Evolutionary conservation across 2,113 vertebrate genomes (phyloP).

Genomic region (Onychostruthus taczanowskii): DNA sequence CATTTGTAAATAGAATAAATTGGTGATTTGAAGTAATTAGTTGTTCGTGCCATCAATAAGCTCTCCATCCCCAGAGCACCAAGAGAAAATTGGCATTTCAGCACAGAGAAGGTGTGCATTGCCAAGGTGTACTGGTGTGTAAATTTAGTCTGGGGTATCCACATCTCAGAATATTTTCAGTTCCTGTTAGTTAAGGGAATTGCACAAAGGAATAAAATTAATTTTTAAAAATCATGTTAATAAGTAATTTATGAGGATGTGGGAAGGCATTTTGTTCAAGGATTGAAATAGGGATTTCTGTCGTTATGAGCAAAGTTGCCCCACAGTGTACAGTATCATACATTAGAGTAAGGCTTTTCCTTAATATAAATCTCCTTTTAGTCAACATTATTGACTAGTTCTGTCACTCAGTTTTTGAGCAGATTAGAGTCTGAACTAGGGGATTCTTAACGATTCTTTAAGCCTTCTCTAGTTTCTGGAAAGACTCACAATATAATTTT

Average conservation of each 20-base stretch:
- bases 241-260: not conserved
- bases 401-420: not conserved
- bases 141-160: not conserved
- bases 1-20: not conserved
- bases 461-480: not conserved
- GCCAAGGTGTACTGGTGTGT: too few species aligned
- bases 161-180: not conserved
- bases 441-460: not conserved
- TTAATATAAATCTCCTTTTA: not conserved
- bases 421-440: not conserved
- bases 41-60: not conserved
- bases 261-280: not conserved
- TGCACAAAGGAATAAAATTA: not conserved
- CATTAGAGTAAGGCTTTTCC: not conserved
- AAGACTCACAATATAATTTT: not conserved
- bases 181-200: not conserved
- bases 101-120: rapidly evolving
- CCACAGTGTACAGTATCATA: too few species aligned
- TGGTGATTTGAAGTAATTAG: not conserved
- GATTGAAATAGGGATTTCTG: not conserved
- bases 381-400: not conserved
- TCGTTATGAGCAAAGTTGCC: not conserved
- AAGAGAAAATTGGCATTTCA: not conserved
- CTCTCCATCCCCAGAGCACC: not conserved
- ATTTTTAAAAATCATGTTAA: not conserved